Base-by-base conservation (phyloP, 2,797 vertebrate genomes). In the Austrolebias charrua region DNA sequence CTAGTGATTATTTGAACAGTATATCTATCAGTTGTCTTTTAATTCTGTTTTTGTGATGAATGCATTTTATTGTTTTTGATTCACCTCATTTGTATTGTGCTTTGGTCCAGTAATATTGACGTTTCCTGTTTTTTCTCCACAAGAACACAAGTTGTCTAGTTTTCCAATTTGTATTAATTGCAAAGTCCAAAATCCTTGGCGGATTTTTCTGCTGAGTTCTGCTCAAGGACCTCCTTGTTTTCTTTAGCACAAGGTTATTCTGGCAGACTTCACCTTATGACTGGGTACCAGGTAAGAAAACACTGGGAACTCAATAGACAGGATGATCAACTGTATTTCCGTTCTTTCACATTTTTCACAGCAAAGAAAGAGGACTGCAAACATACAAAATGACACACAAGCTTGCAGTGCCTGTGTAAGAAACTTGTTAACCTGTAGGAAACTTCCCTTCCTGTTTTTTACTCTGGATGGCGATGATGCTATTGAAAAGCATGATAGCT, bases 101-200 rank as follows among this genome's bases (percentile, higher is more conserved):
- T 12, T 40, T 40, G 11, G 31, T 33, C 31, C 31, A 33, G 3
- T 24, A 24, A 24, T 12, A 40, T 6, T 33, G 38, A 12, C 38
- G 42, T 55, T 62, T 43, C 28, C 46, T 15, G 15, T 62, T 40
- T 79, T n/a, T 31, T 63, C 60, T 61, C 50, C 47, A 45, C 16
- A 60, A 86, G 81, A 82, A 81, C 29, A 50, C 47, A 55, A 69
- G 76, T 75, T 70, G 78, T 35, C 55, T 61, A 72, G 55, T 85
- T 69, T 85, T 80, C 68, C 78, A 81, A 86, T 80, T 80, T 84
- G 75, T 71, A 54, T 57, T 75, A 65, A 75, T 72, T 79, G 74
- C 6, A 67, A 78, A 82, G 55, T 24, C 62, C 61, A 46, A 46
- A 58, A 15, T n/a, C 35, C n/a, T 20, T 35, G 84, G 86, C 80